Base-by-base conservation (phyloP, 2,888 invertebrate species). In the Choristoneura rosaceana region DNA sequence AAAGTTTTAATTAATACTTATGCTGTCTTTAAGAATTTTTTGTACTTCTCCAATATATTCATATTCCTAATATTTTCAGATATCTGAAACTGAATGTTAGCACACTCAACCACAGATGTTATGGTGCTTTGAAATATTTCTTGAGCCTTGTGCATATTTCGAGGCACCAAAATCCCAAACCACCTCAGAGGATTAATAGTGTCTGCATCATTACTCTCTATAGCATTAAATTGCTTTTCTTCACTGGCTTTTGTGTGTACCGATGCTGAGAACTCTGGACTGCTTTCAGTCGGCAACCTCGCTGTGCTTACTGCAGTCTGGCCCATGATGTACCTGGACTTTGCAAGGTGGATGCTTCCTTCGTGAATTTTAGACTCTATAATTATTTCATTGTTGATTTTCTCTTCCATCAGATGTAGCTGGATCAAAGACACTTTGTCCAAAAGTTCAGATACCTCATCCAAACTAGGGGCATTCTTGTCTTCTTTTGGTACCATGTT, bases 81-180 rank as follows among this genome's bases (percentile, higher is more conserved):
- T 68, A 97, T 87, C 84, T 96, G 95, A 10, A 95, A 86, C 82
- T 97, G 97, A 65, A 97, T 88, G 90, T 97, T 97, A 0, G 95
- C 96, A 83, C 96, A 95, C 84, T 97, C 96, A 12, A 96, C 94
- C 47, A 95, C 91, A 84, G 95, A 94, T 73, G 96, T 95, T 8
- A 97, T 81, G 1, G 96, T 95, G 79, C 96, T 96, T 80, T 96
- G 95, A 84, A 97, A 98, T 80, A 96, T 95, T 68, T 94, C 95
- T 83, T 97, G 97, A 0, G 98, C 97, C 77, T 94, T 95, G 80
- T 96, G 95, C 81, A 98, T 90, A 83, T 96, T 96, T 81, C 96
- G 96, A 0, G 98, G 98, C 0, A 98, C 97, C 47, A 98, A 89
- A 52, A 98, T 95, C 12, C 98, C 98, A 92, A 98, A 98, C 98